phyloP scores from a whole-genome alignment of 2,113 vertebrate genomes.

The Psophia crepitans region DNA sequence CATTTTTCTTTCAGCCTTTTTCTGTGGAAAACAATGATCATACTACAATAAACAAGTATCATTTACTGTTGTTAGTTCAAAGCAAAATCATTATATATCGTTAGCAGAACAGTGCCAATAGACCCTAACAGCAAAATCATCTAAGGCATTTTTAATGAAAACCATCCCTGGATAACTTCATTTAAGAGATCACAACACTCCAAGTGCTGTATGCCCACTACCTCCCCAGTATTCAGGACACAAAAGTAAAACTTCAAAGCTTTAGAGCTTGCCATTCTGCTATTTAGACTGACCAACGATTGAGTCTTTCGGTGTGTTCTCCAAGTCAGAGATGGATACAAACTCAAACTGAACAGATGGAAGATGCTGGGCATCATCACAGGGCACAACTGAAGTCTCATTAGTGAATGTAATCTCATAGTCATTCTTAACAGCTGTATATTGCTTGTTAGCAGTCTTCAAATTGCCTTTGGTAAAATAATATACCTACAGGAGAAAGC shows the following conservation, averaged over 20 bases:
- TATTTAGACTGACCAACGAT: slow-evolving; percentile 82
- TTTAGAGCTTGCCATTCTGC: not conserved
- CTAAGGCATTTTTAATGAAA: not conserved
- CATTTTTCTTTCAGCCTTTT: slow-evolving; percentile 3
- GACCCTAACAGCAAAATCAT: not conserved
- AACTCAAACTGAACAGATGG: slow-evolving; percentile 92
- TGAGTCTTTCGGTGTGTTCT: slow-evolving; percentile 84
- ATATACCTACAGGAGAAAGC: slow-evolving; percentile 84
- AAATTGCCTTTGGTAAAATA: slow-evolving; percentile 91
- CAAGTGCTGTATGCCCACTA: not conserved
- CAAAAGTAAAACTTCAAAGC: not conserved
- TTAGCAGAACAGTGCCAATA: not conserved
- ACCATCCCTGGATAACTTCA: not conserved
- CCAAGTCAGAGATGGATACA: slow-evolving; percentile 84
- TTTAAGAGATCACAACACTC: not conserved
- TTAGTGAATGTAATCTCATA: slow-evolving; percentile 95
- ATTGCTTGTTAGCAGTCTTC: slow-evolving; percentile 98
- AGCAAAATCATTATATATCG: not conserved
- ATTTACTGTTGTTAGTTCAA: not conserved
- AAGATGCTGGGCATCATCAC: slow-evolving; percentile 86
- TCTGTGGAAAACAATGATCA: slow-evolving; percentile 5
- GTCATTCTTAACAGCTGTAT: slow-evolving; percentile 93
- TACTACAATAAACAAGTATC: not conserved
- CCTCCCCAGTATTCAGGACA: not conserved
- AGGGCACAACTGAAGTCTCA: slow-evolving; percentile 88